These are phyloP conservation scores for Nothoprocta pentlandii DNA, from an alignment of 2,113 vertebrate genomes.

Conservation along the genomic window DNA sequence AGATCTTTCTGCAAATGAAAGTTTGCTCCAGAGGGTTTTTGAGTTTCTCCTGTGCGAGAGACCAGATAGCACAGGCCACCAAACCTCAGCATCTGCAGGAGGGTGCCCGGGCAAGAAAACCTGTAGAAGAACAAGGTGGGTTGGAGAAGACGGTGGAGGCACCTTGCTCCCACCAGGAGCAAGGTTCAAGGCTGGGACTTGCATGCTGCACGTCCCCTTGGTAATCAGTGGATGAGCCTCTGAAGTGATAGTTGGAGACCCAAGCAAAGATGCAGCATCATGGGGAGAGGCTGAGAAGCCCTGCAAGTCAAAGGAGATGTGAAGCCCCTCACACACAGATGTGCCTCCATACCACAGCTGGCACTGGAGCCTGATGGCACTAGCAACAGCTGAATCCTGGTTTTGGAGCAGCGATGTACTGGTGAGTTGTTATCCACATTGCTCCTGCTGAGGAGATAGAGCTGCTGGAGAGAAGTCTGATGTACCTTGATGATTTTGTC, in stretches of 20 bases:
- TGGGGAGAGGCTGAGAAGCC: background rate
- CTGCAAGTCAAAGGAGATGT: background rate
- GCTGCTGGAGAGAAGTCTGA: background rate
- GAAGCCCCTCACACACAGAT: background rate
- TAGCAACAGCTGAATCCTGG: fast-evolving
- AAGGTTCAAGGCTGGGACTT: too few species aligned
- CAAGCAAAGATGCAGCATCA: background rate
- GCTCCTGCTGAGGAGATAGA: background rate
- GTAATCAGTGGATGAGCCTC: too few species aligned
- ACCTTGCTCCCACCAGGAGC: too few species aligned
- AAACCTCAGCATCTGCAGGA: too few species aligned
- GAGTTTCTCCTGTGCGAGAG: too few species aligned
- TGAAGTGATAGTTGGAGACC: background rate
- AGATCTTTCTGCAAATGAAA: background rate
- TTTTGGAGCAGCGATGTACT: background rate
- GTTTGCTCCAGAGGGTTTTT: background rate
- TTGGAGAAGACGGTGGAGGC: too few species aligned
- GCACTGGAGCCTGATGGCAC: background rate
- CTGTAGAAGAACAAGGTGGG: too few species aligned
- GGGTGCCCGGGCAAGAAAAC: too few species aligned
- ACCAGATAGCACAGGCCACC: too few species aligned
- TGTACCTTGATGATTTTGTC: background rate
- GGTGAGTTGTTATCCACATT: background rate
- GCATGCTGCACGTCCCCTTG: too few species aligned
- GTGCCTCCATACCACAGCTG: background rate